Conservation (phyloP, 2,113 vertebrate species). For the Danio rerio region DNA sequence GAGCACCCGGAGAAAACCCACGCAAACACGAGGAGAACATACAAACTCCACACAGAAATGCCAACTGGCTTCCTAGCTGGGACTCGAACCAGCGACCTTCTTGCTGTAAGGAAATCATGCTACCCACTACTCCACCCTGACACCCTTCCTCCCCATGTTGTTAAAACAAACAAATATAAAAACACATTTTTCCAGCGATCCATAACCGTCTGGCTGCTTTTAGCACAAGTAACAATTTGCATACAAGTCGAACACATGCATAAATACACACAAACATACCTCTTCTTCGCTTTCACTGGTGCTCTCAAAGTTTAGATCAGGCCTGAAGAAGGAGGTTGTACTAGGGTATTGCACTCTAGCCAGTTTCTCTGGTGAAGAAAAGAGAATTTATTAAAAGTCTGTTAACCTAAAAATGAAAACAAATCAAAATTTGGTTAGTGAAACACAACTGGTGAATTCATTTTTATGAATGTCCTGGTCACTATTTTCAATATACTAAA, state of each 20-base stretch:
- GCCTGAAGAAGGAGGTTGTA: constrained; percentile 81
- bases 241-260: background rate
- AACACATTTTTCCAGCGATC: no score
- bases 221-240: background rate
- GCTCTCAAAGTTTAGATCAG: constrained; percentile 84
- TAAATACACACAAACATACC: constrained; percentile 68
- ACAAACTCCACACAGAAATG: no score
- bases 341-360: constrained; percentile 78
- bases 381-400: background rate
- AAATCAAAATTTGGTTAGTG: background rate
- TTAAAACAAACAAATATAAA: no score
- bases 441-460: background rate
- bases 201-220: background rate
- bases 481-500: background rate
- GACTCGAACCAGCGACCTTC: no score
- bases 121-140: no score
- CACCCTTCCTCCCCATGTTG: no score
- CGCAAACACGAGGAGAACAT: no score
- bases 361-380: constrained; percentile 85
- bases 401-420: background rate
- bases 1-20: no score
- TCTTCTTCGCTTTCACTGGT: constrained; percentile 86
- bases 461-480: background rate
- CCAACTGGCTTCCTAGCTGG: no score
- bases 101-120: no score